Base-by-base conservation (phyloP, 2,888 invertebrate species). In the Neoaliturus tenellus region DNA sequence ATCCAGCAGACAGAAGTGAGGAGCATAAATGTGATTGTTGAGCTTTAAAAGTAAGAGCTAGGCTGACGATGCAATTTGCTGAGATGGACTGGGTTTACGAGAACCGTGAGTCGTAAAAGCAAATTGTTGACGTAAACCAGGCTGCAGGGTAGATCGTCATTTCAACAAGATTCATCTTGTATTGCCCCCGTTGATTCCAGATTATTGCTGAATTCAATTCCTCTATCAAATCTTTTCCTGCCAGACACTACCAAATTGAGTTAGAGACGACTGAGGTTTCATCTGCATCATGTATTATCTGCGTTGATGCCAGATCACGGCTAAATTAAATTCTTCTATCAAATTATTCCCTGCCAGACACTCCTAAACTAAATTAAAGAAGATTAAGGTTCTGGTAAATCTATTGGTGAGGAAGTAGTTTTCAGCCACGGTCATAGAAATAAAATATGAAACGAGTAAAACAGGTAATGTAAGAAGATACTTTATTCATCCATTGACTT, bases 51-150 rank as follows among this genome's bases (percentile, higher is more conserved):
- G 28, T 33, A 67, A 33, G 33, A 67, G 31, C 67, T 67, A 28
- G 67, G 67, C 67, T 67, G 67, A 67, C 67, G 33, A 33, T 33
- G 33, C 67, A 67, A 67, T 67, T 67, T 67, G 31, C 28, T 28
- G 67, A 33, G 67, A 67, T 67, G 67, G 67, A 67, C 67, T 67
- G 67, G n/a, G 67, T 67, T 67, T 67, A 67, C 67, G 67, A 67
- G 31, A 28, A 17, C 31, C 17, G 33, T 33, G 67, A 33, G 67
- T 67, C 33, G 33, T 67, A 67, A 67, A 67, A 67, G 67, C 33
- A 67, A 67, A 67, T 67, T 67, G 67, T 67, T 67, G 51, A 31
- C 67, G 23, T 67, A 67, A 67, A 67, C 8, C 31, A 33, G 23
- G 67, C 67, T 67, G 67, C 67, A 51, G 51, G 67, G 67, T 33